Evolutionary conservation across 92 coral and sea anemone genomes (phyloP), one percentile per base, ranked within the genome.

Genomic region (Parazoanthus darwini): DNA sequence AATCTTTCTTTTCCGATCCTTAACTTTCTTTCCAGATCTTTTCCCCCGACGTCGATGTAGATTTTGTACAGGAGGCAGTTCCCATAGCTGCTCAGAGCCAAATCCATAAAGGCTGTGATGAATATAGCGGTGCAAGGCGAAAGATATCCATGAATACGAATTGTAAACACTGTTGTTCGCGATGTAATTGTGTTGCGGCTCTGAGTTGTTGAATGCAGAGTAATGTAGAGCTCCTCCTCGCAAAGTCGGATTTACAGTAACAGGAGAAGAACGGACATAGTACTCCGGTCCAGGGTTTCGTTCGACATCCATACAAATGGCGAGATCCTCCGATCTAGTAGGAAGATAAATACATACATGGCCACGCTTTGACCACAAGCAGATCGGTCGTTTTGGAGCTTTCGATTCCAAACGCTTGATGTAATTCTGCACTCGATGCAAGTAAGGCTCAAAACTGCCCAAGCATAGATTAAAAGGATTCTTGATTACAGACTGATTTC

Each of bases 261-360:
- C 48, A 44, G 48, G 48, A 44, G 48, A 44, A 73, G 77, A 8
- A 73, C 4, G 20, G 22, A 37, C 42, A 35, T 74, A 78, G 71
- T 33, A 10, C 5, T 67, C 42, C 5, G 88, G 88, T n/a, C 88
- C 88, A 2, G 88, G 88, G 59, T 86, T 86, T 25, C 80, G 63
- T 74, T 86, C 88, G 18, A 86, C 82, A 8, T 86, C 88, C 81
- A 86, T 86, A 73, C 82, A 86, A 26, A 86, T 73, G 66, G 43
- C 65, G 74, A 86, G 77, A 59, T 59, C 67, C 67, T 59, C 67
- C 3, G 67, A 59, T 59, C 9, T 59, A 4, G 67, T 6, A 14
- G 9, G 67, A 59, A 4, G n/a, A 14, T 44, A 29, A 29, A 29
- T 29, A 29, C 33, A 29, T 29, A 29, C 33, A 29, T 29, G 33